Conservation (phyloP, 2,113 vertebrate species). For the Protobothrops flavoviridis region DNA sequence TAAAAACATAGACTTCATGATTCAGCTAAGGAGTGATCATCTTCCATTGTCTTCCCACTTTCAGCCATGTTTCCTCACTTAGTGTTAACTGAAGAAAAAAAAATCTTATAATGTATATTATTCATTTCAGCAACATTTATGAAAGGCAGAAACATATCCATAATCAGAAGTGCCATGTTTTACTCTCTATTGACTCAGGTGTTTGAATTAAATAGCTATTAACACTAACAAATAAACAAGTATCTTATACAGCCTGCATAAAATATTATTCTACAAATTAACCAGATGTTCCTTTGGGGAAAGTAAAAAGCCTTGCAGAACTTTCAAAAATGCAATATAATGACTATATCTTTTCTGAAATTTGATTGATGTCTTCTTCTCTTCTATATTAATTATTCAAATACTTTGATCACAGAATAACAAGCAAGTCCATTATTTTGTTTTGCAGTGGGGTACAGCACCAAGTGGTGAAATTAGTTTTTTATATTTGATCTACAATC, state of each 20-base stretch:
- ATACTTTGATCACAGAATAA: neutral
- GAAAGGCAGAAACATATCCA: neutral
- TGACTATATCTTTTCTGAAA: slow-evolving; percentile 1
- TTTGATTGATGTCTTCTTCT: neutral
- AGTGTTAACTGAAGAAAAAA: neutral
- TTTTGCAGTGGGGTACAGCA: neutral
- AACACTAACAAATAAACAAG: slow-evolving; percentile 25
- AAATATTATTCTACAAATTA: slow-evolving; percentile 17
- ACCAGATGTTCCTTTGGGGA: slow-evolving; percentile 26
- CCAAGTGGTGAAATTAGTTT: too few relatives aligned
- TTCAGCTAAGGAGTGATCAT: neutral
- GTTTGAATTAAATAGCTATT: slow-evolving; percentile 24
- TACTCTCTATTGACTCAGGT: slow-evolving; percentile 21
- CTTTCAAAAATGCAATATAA: neutral
- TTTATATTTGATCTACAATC: neutral
- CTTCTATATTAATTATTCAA: neutral
- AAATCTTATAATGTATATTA: neutral
- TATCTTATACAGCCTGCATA: slow-evolving; percentile 11
- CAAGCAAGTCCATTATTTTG: neutral
- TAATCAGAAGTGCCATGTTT: neutral
- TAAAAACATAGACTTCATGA: neutral
- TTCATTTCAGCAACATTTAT: neutral
- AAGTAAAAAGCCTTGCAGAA: slow-evolving; percentile 1
- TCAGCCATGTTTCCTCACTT: neutral
- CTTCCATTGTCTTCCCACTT: neutral